Conservation (phyloP, 2,113 vertebrate genomes). For the Pholis gunnellus region DNA sequence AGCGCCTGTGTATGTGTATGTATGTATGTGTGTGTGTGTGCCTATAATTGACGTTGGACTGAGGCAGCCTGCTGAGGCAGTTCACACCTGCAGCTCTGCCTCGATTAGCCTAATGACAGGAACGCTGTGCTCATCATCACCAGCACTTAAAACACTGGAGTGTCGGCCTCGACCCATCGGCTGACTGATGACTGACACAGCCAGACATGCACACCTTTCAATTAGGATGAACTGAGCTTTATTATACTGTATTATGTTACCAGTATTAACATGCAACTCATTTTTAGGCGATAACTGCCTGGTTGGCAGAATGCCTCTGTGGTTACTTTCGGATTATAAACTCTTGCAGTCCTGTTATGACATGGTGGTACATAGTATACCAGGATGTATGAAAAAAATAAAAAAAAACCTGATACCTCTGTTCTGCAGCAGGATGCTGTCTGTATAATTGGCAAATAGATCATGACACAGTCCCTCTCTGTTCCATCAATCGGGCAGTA, state of each 20-base stretch:
- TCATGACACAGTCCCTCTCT: conserved; percentile 22
- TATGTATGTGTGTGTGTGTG: not conserved
- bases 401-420: not conserved
- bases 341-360: conserved; percentile 15
- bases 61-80: conserved; percentile 51
- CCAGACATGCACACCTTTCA: conserved; percentile 5
- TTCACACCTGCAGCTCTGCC: conserved; percentile 73
- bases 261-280: conserved; percentile 18
- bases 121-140: conserved; percentile 64
- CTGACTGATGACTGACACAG: conserved; percentile 43
- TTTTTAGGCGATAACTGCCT: conserved; percentile 8
- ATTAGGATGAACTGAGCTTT: not conserved
- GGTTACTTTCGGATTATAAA: conserved; percentile 12
- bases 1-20: not conserved
- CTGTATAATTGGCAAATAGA: conserved; percentile 30
- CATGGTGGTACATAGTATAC: conserved; percentile 6
- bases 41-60: conserved; percentile 39
- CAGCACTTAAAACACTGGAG: conserved; percentile 44
- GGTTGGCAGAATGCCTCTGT: conserved; percentile 21
- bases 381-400: not conserved
- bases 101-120: conserved; percentile 74
- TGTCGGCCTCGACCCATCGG: conserved; percentile 34
- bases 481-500: conserved; percentile 22
- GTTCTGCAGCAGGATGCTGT: conserved; percentile 23
- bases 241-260: conserved; percentile 17